phyloP scores from a whole-genome alignment of 2,113 vertebrate species.

The Petaurus breviceps region DNA sequence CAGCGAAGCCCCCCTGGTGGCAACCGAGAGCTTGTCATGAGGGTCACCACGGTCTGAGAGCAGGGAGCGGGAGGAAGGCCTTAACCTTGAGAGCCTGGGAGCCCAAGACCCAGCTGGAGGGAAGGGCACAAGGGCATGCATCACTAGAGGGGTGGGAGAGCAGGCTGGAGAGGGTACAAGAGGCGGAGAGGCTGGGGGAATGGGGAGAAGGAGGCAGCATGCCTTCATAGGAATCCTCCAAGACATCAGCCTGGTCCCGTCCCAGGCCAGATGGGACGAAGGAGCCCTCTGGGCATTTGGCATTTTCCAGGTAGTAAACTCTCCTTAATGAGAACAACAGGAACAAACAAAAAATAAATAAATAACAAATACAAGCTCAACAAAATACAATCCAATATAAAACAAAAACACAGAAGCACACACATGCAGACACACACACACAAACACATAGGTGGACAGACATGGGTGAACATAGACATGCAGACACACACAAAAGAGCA shows the following conservation, averaged over 20 bases:
- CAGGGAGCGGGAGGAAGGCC: conserved; percentile 81
- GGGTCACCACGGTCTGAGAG: conserved; percentile 97
- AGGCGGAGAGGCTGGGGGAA: neutral
- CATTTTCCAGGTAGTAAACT: conserved; percentile 67
- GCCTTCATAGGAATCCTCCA: neutral
- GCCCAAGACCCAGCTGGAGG: neutral
- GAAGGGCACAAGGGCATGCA: conserved; percentile 45
- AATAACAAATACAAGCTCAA: neutral
- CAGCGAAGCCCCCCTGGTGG: conserved; percentile 88
- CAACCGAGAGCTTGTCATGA: conserved; percentile 99
- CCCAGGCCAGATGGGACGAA: conserved; percentile 60
- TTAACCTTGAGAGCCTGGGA: conserved; percentile 76
- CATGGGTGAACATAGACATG: neutral
- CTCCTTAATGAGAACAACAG: neutral
- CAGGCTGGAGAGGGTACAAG: neutral
- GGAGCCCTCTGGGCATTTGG: neutral
- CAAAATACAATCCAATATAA: conserved; percentile 39
- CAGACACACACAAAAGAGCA: neutral
- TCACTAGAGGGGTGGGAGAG: conserved; percentile 50
- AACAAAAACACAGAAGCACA: neutral
- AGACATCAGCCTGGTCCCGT: neutral
- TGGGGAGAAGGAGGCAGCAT: neutral
- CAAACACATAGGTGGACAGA: no score
- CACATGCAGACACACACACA: neutral
- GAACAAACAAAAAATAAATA: neutral